phyloP scores from a whole-genome alignment of 1,140 invertebrate species.

The Lethrus apterus region DNA sequence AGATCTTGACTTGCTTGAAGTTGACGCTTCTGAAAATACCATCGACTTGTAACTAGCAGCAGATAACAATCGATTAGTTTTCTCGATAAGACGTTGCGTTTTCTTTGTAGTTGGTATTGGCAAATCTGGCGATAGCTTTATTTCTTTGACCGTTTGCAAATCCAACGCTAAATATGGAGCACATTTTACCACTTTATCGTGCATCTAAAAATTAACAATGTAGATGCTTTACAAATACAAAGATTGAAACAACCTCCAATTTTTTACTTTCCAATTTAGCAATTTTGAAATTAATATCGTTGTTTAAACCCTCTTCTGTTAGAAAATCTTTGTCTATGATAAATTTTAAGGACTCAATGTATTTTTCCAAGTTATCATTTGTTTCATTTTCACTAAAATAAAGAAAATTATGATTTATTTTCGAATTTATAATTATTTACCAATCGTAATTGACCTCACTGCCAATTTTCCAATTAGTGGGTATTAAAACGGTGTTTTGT shows the following conservation, averaged over 20 bases:
- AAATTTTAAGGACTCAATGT: slow-evolving; percentile 20
- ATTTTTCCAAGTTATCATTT: slow-evolving; percentile 1
- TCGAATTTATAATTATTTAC: slow-evolving; percentile 1
- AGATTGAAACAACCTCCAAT: slow-evolving; percentile 29
- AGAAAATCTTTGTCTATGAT: slow-evolving; percentile 25
- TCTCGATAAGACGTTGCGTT: slow-evolving; percentile 25
- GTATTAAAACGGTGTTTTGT: slow-evolving; percentile 38
- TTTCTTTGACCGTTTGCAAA: slow-evolving; percentile 35
- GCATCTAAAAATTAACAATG: not conserved
- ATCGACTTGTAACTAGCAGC: slow-evolving; percentile 24
- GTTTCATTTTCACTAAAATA: not conserved
- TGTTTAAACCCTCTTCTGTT: slow-evolving; percentile 5
- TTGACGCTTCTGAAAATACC: slow-evolving; percentile 30
- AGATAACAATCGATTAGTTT: slow-evolving; percentile 27
- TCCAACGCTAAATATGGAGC: slow-evolving; percentile 44
- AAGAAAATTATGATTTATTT: not conserved
- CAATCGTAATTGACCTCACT: not conserved
- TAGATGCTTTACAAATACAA: too few relatives aligned
- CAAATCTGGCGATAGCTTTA: slow-evolving; percentile 27
- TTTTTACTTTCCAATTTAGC: slow-evolving; percentile 34
- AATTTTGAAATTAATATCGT: slow-evolving; percentile 35
- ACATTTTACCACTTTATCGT: slow-evolving; percentile 33
- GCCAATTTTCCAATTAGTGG: slow-evolving; percentile 26
- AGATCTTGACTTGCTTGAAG: slow-evolving; percentile 22
- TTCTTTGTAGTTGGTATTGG: slow-evolving; percentile 27